Conservation (phyloP, 2,113 vertebrate species). For the Carassius gibelio region DNA sequence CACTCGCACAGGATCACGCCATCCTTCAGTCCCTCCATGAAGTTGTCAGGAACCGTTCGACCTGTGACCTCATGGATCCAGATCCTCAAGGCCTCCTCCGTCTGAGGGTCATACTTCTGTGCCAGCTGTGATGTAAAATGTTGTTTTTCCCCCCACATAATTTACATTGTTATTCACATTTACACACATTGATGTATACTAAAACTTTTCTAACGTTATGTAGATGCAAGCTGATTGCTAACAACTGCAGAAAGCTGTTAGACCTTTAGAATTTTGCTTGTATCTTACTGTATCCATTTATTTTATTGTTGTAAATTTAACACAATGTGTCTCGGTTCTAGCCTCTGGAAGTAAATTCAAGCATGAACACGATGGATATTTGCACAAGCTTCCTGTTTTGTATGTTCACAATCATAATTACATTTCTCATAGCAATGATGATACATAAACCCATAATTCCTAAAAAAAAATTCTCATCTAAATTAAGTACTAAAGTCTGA, state of each 20-base stretch:
- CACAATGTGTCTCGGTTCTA: no score
- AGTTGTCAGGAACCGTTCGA: slow-evolving; percentile 77
- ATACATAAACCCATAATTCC: neutral
- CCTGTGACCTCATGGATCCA: slow-evolving; percentile 88
- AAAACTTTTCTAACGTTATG: neutral
- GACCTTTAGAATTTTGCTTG: no score
- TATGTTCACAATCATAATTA: no score
- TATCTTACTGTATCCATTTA: no score
- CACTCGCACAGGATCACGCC: slow-evolving; percentile 92
- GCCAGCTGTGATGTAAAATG: slow-evolving; percentile 76
- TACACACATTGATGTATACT: no score
- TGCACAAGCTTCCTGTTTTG: no score
- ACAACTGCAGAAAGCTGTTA: no score
- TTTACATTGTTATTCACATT: neutral
- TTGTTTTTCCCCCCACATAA: neutral
- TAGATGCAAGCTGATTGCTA: neutral
- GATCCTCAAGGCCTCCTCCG: slow-evolving; percentile 82
- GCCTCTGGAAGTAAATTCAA: neutral
- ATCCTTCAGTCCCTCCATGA: slow-evolving; percentile 91
- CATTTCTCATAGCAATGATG: neutral
- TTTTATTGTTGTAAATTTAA: no score
- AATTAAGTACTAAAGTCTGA: no score
- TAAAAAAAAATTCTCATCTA: neutral
- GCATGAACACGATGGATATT: neutral
- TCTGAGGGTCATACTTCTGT: slow-evolving; percentile 87